Conservation (phyloP, 2,888 invertebrate species). For the Sminthurides aquaticus region DNA sequence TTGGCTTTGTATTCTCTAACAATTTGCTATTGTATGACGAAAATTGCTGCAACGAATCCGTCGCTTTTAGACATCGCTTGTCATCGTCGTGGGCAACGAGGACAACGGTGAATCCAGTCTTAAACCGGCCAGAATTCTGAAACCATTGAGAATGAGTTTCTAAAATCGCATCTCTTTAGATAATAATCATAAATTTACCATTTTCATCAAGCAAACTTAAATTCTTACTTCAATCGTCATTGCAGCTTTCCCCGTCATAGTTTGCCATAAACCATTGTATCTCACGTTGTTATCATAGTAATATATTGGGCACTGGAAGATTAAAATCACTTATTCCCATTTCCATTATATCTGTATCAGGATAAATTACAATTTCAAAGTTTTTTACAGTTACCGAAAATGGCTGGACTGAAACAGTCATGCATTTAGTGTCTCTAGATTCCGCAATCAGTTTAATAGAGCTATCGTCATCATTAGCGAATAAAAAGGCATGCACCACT, state of each 20-base stretch:
- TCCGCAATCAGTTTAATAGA: constrained; percentile 17
- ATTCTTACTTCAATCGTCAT: constrained; percentile 38
- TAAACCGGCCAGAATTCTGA: constrained; percentile 26
- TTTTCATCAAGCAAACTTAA: no score
- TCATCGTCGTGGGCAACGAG: constrained; percentile 32
- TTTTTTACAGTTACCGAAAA: constrained; percentile 11
- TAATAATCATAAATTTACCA: no score
- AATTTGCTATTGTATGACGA: neutral
- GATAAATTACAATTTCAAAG: neutral
- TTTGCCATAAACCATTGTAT: constrained; percentile 31
- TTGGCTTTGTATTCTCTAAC: neutral
- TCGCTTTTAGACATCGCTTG: constrained; percentile 17
- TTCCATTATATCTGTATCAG: no score
- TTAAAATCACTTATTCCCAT: no score
- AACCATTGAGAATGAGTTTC: neutral
- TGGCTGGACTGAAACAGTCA: constrained; percentile 24
- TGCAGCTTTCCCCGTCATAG: constrained; percentile 36
- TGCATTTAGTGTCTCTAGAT: constrained; percentile 20
- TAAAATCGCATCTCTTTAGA: no score
- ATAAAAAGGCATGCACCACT: constrained; percentile 10
- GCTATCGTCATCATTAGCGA: neutral
- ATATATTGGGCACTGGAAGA: constrained; percentile 4
- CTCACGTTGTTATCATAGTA: constrained; percentile 6
- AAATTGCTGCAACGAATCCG: neutral
- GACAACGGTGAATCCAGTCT: constrained; percentile 33